phyloP scores from a whole-genome alignment of 2,888 invertebrate species.

The Ophion ventricosus region DNA sequence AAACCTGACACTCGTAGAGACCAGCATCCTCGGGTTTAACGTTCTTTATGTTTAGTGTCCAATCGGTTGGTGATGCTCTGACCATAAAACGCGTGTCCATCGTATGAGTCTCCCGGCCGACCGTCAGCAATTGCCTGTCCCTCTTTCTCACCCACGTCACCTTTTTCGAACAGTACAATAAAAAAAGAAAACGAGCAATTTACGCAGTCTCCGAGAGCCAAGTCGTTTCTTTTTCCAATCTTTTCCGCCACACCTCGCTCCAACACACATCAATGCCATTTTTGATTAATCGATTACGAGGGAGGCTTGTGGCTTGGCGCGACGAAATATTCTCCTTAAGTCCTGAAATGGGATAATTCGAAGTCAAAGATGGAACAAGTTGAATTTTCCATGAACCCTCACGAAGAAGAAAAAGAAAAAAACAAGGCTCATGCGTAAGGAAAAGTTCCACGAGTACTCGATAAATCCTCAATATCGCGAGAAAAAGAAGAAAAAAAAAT shows the following conservation, averaged over 20 bases:
- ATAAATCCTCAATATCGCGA: conserved; percentile 16
- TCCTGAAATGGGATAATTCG: conserved; percentile 6
- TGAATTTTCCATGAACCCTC: conserved; percentile 6
- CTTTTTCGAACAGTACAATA: conserved; percentile 54
- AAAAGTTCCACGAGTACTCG: conserved; percentile 12
- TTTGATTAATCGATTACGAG: no score
- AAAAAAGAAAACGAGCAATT: neutral
- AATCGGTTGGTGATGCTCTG: conserved; percentile 75
- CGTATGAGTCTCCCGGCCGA: conserved; percentile 73
- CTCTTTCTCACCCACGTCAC: conserved; percentile 76
- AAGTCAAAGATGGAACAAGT: neutral
- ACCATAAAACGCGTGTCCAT: conserved; percentile 74
- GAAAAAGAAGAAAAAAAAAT: neutral
- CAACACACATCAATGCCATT: no score
- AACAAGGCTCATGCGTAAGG: neutral
- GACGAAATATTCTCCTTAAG: neutral
- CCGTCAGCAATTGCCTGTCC: conserved; percentile 73
- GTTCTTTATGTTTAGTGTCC: conserved; percentile 80
- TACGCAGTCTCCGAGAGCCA: neutral
- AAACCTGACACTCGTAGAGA: conserved; percentile 81
- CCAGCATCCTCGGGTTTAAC: conserved; percentile 76
- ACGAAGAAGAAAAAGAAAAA: no score
- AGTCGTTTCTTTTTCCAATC: neutral
- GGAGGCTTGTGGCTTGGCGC: neutral
- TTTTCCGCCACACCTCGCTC: neutral